phyloP scores from a whole-genome alignment of 2,113 vertebrate genomes.

The Coturnix japonica region DNA sequence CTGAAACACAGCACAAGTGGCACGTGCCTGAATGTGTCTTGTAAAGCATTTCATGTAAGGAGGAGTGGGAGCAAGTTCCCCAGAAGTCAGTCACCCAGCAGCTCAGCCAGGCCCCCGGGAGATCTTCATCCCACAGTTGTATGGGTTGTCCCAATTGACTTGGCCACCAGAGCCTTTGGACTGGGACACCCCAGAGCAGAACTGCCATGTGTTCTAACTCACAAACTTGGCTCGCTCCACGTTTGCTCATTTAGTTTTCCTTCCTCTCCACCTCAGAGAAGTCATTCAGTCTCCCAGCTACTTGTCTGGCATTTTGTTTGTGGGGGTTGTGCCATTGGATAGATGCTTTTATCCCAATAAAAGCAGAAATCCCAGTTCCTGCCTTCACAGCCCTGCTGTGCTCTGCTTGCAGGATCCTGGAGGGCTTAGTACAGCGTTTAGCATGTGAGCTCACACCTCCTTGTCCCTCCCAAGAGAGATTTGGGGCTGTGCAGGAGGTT shows the following conservation, averaged over 20 bases:
- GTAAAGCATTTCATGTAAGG: neutral
- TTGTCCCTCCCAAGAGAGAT: neutral
- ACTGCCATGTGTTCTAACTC: neutral
- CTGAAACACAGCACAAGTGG: neutral
- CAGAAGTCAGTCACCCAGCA: neutral
- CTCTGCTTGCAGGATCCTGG: accelerated
- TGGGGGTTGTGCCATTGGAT: accelerated
- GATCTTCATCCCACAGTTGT: neutral
- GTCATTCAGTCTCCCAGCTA: neutral
- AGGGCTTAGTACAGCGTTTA: accelerated
- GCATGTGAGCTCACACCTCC: neutral
- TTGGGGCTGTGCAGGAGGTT: neutral
- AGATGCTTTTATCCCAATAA: accelerated
- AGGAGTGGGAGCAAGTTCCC: neutral
- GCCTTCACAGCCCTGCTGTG: neutral
- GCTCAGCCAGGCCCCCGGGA: neutral
- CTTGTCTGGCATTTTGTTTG: neutral
- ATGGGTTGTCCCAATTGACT: neutral
- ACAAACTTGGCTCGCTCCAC: neutral
- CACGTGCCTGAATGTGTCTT: accelerated
- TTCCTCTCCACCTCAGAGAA: neutral
- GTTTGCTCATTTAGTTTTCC: neutral
- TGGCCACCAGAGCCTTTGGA: neutral
- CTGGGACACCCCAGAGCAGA: neutral
- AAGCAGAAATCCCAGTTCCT: neutral